Evolutionary conservation across 2,113 vertebrate species (phyloP), one percentile per base, ranked within the genome.

Genomic region (Archilochus colubris): DNA sequence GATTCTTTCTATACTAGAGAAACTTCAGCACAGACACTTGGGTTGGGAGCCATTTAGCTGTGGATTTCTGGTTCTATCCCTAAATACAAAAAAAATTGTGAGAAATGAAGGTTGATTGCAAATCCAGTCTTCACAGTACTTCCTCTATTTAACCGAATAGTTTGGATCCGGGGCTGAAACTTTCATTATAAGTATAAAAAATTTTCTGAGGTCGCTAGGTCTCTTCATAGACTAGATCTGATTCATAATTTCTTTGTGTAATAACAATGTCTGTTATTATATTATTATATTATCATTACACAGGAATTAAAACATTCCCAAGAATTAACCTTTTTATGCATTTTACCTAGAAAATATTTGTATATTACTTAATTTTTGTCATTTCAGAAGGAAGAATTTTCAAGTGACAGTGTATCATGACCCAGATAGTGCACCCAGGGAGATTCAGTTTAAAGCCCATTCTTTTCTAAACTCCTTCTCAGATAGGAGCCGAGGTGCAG

Each of bases 131-230:
- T 57, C 14, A 40, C 9, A 19, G 84, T 1, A 17, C 28, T 55
- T 78, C 22, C 43, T 77, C 7, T 43, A 62, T 6, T 6, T 30
- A 59, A 21, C 12, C 40, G 38, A 70, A 3, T 30, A 50, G 8
- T 67, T 77, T 88, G 43, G 8, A 66, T 67, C 9, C 43, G 55
- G 40, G 25, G 22, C 18, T 82, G 22, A 84, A 78, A 59, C 2
- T 25, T 59, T 7, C 3, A 44, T 3, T 31, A 7, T 38, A 50
- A n/a, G 25, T 63, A 22, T 15, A 70, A 70, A 58, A 57, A 40
- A 9, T 3, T 3, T n/a, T n/a, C 16, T 30, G 16, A 10, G 8
- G 6, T 74, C 28, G 36, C 5, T 33, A 3, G 2, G 4, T 33
- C 3, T 73, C 36, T 86, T 70, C 31, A 12, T 33, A 67, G 48